Conservation (phyloP, 2,113 vertebrate genomes). For the Stigmatopora argus region DNA sequence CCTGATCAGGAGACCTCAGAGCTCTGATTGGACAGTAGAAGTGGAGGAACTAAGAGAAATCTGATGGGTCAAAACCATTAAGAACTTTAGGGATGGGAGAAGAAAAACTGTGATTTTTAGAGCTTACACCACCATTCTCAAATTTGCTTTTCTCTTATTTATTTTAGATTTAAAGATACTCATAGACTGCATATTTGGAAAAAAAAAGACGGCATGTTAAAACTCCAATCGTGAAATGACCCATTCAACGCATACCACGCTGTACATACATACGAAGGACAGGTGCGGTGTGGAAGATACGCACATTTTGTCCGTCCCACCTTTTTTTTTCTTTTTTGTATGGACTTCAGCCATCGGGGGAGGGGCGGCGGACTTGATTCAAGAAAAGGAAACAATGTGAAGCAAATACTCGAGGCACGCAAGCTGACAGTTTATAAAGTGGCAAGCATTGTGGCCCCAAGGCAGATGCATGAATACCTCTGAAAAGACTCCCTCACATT, state of each 20-base stretch:
- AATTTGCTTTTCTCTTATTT: too few relatives aligned
- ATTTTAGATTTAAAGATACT: too few relatives aligned
- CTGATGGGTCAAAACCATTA: too few relatives aligned
- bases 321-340: conserved; percentile 55
- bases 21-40: too few relatives aligned
- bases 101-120: too few relatives aligned
- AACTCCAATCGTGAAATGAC: neutral
- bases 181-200: too few relatives aligned
- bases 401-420: conserved; percentile 78
- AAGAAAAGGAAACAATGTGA: conserved; percentile 84
- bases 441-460: conserved; percentile 81
- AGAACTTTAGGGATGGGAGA: too few relatives aligned
- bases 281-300: neutral
- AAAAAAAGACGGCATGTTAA: neutral
- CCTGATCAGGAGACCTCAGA: too few relatives aligned
- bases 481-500: conserved; percentile 92
- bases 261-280: too few relatives aligned
- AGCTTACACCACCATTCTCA: too few relatives aligned
- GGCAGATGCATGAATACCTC: conserved; percentile 92
- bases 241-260: neutral
- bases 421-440: conserved; percentile 90
- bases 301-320: neutral
- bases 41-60: too few relatives aligned
- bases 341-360: conserved; percentile 80
- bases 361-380: conserved; percentile 82